A percentile compares a stretch with the other conserved stretches of the same genome.
Evolutionary conservation across 2,888 invertebrate species (phyloP).

Genomic region (Caenorhabditis uteleia): DNA sequence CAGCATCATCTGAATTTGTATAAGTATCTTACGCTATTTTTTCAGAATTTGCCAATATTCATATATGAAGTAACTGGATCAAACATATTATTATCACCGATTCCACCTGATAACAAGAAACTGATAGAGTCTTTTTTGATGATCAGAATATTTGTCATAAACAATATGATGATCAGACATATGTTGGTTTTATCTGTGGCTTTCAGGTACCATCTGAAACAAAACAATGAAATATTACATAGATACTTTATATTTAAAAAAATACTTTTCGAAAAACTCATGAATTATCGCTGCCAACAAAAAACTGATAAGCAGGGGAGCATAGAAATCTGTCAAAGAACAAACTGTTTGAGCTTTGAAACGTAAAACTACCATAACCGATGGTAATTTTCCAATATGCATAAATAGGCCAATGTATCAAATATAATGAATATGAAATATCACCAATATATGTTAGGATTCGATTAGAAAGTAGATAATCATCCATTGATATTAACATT

Average conservation of each 20-base stretch:
- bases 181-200: conserved; percentile 2
- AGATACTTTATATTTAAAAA: no score
- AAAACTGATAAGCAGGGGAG: neutral
- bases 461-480: conserved; percentile 5
- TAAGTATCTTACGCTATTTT: no score
- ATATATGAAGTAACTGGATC: conserved; percentile 3
- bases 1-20: conserved; percentile 16
- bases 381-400: conserved; percentile 25
- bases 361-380: conserved; percentile 8
- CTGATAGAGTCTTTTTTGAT: conserved; percentile 8
- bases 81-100: neutral
- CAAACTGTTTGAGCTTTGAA: no score
- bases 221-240: no score
- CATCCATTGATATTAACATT: conserved; percentile 21
- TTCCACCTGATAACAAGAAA: neutral
- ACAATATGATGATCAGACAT: conserved; percentile 1
- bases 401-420: conserved; percentile 35
- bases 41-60: conserved; percentile 4
- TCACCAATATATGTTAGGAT: conserved; percentile 25
- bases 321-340: conserved; percentile 9
- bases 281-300: conserved; percentile 4
- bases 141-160: conserved; percentile 2
- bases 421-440: conserved; percentile 22
- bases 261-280: conserved; percentile 25
- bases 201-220: conserved; percentile 24